These are phyloP conservation scores for Hippocampus comes DNA, from an alignment of 2,113 vertebrate genomes.

Conservation along the genomic window DNA sequence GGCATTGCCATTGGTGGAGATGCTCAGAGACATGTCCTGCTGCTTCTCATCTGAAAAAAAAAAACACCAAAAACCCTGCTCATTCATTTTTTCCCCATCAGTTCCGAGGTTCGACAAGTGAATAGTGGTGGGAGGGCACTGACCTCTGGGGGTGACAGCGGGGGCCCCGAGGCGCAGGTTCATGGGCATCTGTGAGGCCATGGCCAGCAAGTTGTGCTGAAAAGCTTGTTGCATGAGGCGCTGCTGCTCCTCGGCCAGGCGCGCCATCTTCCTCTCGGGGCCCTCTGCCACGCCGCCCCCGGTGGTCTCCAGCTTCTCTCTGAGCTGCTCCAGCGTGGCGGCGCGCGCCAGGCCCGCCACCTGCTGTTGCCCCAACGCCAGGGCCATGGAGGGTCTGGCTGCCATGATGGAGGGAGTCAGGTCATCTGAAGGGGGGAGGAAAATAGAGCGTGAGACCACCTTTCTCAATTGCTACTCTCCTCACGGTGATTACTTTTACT, in stretches of 20 bases:
- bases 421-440: slow-evolving; percentile 59
- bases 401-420: slow-evolving; percentile 72
- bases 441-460: not conserved
- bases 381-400: slow-evolving; percentile 76
- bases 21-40: slow-evolving; percentile 75
- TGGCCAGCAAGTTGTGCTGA: slow-evolving; percentile 86
- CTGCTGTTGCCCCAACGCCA: slow-evolving; percentile 80
- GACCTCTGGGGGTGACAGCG: slow-evolving; percentile 81
- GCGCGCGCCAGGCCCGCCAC: slow-evolving; percentile 74
- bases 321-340: slow-evolving; percentile 85
- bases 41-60: slow-evolving; percentile 67
- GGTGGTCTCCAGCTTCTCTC: slow-evolving; percentile 84
- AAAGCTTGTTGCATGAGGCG: slow-evolving; percentile 90
- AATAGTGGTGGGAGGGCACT: slow-evolving; percentile 20
- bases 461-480: not conserved
- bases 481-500: not conserved
- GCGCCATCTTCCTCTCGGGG: slow-evolving; percentile 82
- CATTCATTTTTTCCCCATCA: not conserved
- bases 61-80: not conserved
- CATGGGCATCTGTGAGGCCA: slow-evolving; percentile 91
- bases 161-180: slow-evolving; percentile 78
- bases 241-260: slow-evolving; percentile 87
- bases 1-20: slow-evolving; percentile 73
- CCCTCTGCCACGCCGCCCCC: slow-evolving; percentile 73
- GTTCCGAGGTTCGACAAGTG: not conserved